These are phyloP conservation scores for Platalea minor DNA, from an alignment of 2,797 vertebrate genomes.

Conservation along the genomic window DNA sequence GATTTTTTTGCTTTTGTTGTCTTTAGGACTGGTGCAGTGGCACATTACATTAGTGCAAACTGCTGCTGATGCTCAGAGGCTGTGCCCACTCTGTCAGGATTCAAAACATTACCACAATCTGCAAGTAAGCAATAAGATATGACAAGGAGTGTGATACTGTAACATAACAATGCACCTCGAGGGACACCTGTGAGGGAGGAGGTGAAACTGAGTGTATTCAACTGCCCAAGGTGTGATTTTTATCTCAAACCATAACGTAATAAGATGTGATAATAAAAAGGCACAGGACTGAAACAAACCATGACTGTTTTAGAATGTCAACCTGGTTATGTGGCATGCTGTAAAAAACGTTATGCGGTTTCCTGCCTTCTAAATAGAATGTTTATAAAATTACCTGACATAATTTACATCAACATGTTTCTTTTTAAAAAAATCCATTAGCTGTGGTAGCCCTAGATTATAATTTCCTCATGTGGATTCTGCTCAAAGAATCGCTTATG, in stretches of 20 bases:
- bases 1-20: slow-evolving; percentile 19
- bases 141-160: slow-evolving; percentile 30
- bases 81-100: slow-evolving; percentile 12
- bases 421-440: neutral
- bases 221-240: slow-evolving; percentile 54
- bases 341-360: neutral
- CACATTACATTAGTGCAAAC: slow-evolving; percentile 57
- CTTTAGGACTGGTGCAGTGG: slow-evolving; percentile 51
- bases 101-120: slow-evolving; percentile 44
- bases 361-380: neutral
- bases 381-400: neutral
- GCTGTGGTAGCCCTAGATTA: neutral
- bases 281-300: slow-evolving; percentile 23
- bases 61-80: slow-evolving; percentile 43
- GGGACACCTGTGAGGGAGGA: slow-evolving; percentile 54
- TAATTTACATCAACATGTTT: neutral
- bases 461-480: neutral
- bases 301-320: slow-evolving; percentile 18
- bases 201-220: slow-evolving; percentile 48
- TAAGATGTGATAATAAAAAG: slow-evolving; percentile 69
- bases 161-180: slow-evolving; percentile 7
- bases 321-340: neutral
- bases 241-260: slow-evolving; percentile 60
- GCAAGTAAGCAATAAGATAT: slow-evolving; percentile 12
- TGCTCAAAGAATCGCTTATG: neutral